phyloP scores from a whole-genome alignment of 2,797 vertebrate species.

The Lepus oiostolus region DNA sequence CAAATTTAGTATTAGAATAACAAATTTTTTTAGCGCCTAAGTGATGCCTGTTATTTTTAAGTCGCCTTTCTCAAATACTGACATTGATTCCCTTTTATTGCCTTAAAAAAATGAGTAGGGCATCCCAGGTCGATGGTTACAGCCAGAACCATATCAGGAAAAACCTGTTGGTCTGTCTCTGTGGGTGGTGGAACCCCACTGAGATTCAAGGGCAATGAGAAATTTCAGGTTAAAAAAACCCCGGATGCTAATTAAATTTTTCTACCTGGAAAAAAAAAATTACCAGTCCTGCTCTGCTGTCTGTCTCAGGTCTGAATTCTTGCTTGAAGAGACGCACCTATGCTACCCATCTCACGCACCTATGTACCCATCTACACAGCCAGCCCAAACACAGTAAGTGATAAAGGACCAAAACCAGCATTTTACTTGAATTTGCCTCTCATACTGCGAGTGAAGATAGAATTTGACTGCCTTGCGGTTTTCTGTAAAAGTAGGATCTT shows the following conservation, averaged over 20 bases:
- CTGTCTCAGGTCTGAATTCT: too few species aligned
- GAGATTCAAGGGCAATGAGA: conserved; percentile 39
- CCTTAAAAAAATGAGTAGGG: not conserved
- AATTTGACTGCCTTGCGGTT: not conserved
- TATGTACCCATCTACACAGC: not conserved
- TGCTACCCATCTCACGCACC: too few species aligned
- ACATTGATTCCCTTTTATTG: not conserved
- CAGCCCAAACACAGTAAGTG: not conserved
- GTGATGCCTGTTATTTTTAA: not conserved
- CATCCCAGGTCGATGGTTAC: not conserved
- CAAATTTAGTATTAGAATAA: not conserved
- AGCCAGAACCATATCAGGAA: conserved; percentile 57
- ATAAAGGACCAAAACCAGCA: not conserved
- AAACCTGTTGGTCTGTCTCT: conserved; percentile 53
- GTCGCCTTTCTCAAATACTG: conserved; percentile 19
- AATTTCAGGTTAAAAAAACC: not conserved
- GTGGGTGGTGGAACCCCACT: conserved; percentile 36
- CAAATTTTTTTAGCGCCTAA: not conserved
- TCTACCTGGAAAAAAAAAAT: not conserved
- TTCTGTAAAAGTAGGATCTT: conserved; percentile 35
- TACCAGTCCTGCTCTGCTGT: not conserved
- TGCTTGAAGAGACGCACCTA: too few species aligned
- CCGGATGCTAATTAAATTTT: not conserved
- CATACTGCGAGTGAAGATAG: not conserved
- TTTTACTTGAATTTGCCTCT: conserved; percentile 47